A percentile compares a stretch with the other conserved stretches of the same genome.
These are phyloP conservation scores for Etheostoma nigrum DNA, from an alignment of 2,797 vertebrate genomes.

Conservation along the genomic window DNA sequence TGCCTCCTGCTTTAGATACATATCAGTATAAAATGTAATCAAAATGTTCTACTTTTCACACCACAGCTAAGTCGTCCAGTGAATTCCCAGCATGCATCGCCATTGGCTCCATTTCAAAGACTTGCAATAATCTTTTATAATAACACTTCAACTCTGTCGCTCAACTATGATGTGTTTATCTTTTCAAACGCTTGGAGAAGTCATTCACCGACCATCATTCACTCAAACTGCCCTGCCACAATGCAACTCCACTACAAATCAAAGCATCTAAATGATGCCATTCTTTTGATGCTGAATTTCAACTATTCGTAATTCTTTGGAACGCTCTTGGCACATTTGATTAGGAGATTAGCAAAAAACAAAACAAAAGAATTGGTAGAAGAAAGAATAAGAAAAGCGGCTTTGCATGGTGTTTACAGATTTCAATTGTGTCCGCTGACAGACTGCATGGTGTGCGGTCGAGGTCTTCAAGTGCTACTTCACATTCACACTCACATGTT, in stretches of 20 bases:
- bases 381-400: conserved; percentile 85
- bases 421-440: conserved; percentile 87
- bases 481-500: conserved; percentile 83
- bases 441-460: conserved; percentile 88
- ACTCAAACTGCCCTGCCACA: conserved; percentile 41
- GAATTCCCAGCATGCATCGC: conserved; percentile 26
- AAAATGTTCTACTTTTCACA: not conserved
- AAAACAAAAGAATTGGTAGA: conserved; percentile 24
- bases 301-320: conserved; percentile 86
- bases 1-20: not conserved
- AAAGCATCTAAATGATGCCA: conserved; percentile 86
- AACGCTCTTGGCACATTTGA: conserved; percentile 91
- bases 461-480: conserved; percentile 91
- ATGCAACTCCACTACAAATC: conserved; percentile 57
- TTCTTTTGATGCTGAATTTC: conserved; percentile 85
- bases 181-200: conserved; percentile 63
- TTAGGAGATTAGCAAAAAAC: conserved; percentile 86
- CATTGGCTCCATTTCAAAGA: conserved; percentile 33
- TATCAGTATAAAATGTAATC: not conserved
- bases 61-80: not conserved
- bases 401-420: conserved; percentile 90
- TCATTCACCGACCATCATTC: conserved; percentile 54
- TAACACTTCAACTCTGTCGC: conserved; percentile 56
- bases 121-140: conserved; percentile 64
- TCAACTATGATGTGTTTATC: conserved; percentile 58